Evolutionary conservation across 2,113 vertebrate genomes (phyloP).

Genomic region (Sceloporus undulatus): DNA sequence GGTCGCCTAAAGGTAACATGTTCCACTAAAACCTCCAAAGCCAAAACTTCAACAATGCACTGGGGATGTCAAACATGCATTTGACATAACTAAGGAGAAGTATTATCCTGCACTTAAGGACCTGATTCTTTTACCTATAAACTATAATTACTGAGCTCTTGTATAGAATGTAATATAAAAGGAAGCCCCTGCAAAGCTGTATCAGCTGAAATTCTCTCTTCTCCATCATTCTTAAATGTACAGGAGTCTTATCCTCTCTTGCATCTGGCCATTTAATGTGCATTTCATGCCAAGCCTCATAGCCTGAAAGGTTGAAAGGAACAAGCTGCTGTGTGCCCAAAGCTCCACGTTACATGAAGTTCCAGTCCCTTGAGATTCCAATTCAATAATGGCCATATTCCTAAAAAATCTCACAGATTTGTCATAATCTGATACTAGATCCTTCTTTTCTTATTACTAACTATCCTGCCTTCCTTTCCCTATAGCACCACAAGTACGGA

Average conservation of each 20-base stretch:
- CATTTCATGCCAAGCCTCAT: fast-evolving
- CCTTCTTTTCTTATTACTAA: not conserved
- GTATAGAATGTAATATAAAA: not conserved
- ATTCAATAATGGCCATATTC: not conserved
- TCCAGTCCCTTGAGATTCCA: not conserved
- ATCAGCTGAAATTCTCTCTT: not conserved
- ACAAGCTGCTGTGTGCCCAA: not conserved
- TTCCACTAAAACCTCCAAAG: not conserved
- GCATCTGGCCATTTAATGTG: fast-evolving
- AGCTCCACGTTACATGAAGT: not conserved
- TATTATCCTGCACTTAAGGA: not conserved
- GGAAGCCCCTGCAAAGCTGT: not conserved
- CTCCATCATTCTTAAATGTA: not conserved
- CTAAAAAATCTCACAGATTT: not conserved
- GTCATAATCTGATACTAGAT: not conserved
- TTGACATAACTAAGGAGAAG: too few relatives aligned
- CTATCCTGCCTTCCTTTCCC: slow-evolving; percentile 28
- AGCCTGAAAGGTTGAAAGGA: not conserved
- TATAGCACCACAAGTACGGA: slow-evolving; percentile 83
- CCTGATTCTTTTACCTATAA: not conserved
- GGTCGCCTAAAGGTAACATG: slow-evolving; percentile 91
- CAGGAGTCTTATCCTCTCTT: not conserved
- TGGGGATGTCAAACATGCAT: not conserved
- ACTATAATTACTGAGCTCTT: not conserved
- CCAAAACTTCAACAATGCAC: too few relatives aligned